phyloP scores from a whole-genome alignment of 2,797 vertebrate species.

The Fundulus diaphanus region DNA sequence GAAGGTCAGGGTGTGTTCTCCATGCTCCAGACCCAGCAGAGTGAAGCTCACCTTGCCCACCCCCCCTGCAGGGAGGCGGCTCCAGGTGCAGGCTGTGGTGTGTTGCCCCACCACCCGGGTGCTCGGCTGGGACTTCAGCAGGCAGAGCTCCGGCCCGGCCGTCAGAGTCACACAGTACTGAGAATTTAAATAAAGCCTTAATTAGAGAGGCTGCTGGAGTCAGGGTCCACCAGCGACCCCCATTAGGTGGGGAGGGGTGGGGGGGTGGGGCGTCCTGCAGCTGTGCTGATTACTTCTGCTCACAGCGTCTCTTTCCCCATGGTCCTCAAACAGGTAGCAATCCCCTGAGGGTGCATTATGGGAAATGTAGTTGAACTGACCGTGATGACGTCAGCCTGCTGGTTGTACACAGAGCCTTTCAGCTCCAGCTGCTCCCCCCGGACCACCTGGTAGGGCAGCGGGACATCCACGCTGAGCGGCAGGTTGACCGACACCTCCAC shows the following conservation, averaged over 20 bases:
- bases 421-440: conserved; percentile 71
- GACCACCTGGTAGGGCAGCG: conserved; percentile 70
- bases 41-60: conserved; percentile 78
- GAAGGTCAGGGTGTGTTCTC: conserved; percentile 87
- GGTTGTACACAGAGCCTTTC: conserved; percentile 70
- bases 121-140: conserved; percentile 64
- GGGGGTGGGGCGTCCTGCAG: no score
- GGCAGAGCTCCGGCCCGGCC: conserved; percentile 82
- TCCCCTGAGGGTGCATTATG: conserved; percentile 3
- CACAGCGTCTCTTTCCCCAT: no score
- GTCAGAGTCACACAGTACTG: conserved; percentile 87
- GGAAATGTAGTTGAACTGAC: conserved; percentile 33
- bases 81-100: conserved; percentile 50
- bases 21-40: conserved; percentile 86
- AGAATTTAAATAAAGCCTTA: neutral
- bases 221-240: no score
- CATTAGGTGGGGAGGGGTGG: no score
- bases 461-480: conserved; percentile 57
- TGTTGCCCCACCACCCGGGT: rapidly evolving
- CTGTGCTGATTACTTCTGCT: no score
- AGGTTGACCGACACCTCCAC: conserved; percentile 43
- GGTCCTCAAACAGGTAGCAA: neutral
- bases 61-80: conserved; percentile 25
- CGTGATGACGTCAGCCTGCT: rapidly evolving
- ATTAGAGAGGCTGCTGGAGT: neutral